Base-by-base conservation (phyloP, 2,888 invertebrate genomes). In the Mylabris sibirica region DNA sequence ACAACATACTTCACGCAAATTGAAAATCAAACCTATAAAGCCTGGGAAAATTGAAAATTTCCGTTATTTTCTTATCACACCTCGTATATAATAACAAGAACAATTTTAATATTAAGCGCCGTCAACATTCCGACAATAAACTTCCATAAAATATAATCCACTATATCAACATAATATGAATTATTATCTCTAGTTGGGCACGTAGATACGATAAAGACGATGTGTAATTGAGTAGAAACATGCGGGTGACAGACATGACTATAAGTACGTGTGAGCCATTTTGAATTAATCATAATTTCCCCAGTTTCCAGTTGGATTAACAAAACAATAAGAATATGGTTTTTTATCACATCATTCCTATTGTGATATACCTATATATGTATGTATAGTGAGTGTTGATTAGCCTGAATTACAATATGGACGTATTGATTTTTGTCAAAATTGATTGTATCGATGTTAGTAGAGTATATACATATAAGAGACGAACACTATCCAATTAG, bases 81-180 rank as follows among this genome's bases (percentile, higher is more conserved):
- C n/a, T n/a, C n/a, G n/a, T n/a, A n/a, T n/a, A n/a, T n/a, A 59
- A 61, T 78, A 79, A 79, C 77, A 73, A 78, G 78, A 74, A 78
- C 80, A 79, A 80, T 80, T 80, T 77, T 75, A 74, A 76, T 70
- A 76, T 77, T 77, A 78, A 78, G 75, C 73, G 69, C 68, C 71
- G 72, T 72, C 72, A 74, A 75, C 72, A 71, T 72, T 75, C 75
- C 75, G 74, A 77, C 77, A 77, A 73, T 75, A 65, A 63, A 59
- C 71, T 68, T 64, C 63, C 68, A 69, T 65, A 67, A 70, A 70
- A 68, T 65, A 75, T 74, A 30, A 30, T 0, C 30, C 30, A 30
- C 30, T 30, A 30, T 8, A 75, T 75, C 72, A 76, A 74, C 74
- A 76, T 73, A 69, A 70, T 71, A 74, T 76, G 76, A 76, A 73